Base-by-base conservation (phyloP, 2,888 invertebrate genomes). In the Masnerella sp. region DNA sequence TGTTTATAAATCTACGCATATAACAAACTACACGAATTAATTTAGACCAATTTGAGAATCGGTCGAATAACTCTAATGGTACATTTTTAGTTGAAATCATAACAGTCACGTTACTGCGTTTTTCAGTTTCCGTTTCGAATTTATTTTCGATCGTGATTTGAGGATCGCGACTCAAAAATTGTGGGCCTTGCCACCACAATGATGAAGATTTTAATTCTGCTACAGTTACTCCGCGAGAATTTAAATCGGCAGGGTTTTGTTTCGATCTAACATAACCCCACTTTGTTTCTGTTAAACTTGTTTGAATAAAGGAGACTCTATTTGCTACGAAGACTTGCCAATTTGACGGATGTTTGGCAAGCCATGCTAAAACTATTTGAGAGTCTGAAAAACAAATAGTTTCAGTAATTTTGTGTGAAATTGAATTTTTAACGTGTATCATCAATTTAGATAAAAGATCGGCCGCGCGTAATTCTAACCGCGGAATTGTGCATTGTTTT, bases 401-500 rank as follows among this genome's bases (percentile, higher is more conserved):
- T 17, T 36, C 36, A 5, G 34, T 8, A 1, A 3, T 0, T 9
- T n/a, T 4, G 9, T 32, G 2, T 3, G 15, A 2, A n/a, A 49
- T 9, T 9, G 22, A 11, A 22, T 14, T 9, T 4, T 11, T 5
- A 1, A 51, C 36, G 4, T 20, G n/a, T 36, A 18, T 14, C 5
- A 14, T 1, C 36, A 52, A 11, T 0, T 38, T 38, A 2, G 15
- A 22, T 4, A 36, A 11, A 5, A 32, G 20, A 3, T 7, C 18
- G 1, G 49, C 32, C 5, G 49, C 34, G 11, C 52, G 38, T 15
- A 52, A 25, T 15, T 52, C 52, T n/a, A 38, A 11, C n/a, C 52
- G 22, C 2, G 52, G 51, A 9, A 51, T 7, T 11, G 36, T 22
- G 5, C n/a, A n/a, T 14, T 49, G 30, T 5, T 32, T 30, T 5